phyloP scores from a whole-genome alignment of 2,797 vertebrate species.

The Oreochromis mossambicus region DNA sequence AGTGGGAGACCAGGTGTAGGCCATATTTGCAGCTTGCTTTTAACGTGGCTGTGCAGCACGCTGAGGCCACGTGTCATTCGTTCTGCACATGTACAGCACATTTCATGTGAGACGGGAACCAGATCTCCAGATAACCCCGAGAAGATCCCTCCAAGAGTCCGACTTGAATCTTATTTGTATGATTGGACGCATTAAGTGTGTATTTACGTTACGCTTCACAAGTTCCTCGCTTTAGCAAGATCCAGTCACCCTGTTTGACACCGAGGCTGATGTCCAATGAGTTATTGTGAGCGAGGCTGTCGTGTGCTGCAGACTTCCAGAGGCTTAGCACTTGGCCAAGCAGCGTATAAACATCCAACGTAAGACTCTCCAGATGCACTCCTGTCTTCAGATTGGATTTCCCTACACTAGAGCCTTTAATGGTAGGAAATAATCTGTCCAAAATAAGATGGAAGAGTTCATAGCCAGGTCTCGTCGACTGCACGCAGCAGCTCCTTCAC shows the following conservation, averaged over 20 bases:
- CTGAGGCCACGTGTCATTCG: not conserved
- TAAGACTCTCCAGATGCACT: conserved; percentile 77
- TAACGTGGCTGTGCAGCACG: not conserved
- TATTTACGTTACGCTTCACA: conserved; percentile 36
- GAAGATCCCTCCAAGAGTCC: not conserved
- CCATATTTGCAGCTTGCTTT: not conserved
- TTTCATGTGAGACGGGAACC: conserved; percentile 35
- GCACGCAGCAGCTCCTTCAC: not conserved
- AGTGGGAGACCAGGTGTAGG: conserved; percentile 40
- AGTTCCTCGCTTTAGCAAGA: conserved; percentile 26
- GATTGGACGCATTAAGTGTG: conserved; percentile 27
- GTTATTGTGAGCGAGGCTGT: conserved; percentile 52
- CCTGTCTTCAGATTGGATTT: conserved; percentile 56
- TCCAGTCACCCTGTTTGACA: conserved; percentile 55
- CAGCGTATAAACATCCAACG: conserved; percentile 68
- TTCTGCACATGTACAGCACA: not conserved
- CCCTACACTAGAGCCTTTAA: conserved; percentile 53
- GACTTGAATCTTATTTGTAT: conserved; percentile 6
- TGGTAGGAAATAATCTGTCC: conserved; percentile 59
- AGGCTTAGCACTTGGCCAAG: conserved; percentile 64
- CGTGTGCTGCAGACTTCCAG: conserved; percentile 71
- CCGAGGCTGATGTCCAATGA: conserved; percentile 37
- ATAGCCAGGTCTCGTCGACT: not conserved
- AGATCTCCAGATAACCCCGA: conserved; percentile 33
- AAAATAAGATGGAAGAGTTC: conserved; percentile 37